Percentiles rank a stretch among this genome's conserved stretches.
Evolutionary conservation across 2,888 invertebrate genomes (phyloP).

Genomic region (Vesta saturnalis): DNA sequence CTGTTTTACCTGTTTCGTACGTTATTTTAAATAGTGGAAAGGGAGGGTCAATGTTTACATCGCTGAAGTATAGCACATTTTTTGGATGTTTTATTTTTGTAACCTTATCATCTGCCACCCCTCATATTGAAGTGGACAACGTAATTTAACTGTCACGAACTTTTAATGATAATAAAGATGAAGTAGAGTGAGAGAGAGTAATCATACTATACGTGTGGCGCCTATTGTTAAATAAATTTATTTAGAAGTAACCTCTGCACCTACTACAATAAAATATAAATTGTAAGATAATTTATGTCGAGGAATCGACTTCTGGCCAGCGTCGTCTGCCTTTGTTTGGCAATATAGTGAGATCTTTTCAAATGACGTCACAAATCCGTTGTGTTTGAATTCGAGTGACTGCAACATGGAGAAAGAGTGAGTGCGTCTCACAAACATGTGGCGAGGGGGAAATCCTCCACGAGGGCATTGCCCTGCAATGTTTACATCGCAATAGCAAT

Average conservation of each 20-base stretch:
- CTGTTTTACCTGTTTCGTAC: too few relatives aligned
- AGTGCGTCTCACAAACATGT: conserved; percentile 24
- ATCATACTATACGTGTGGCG: conserved; percentile 15
- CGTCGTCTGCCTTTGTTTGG: conserved; percentile 13
- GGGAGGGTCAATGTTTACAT: too few relatives aligned
- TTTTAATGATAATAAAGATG: conserved; percentile 8
- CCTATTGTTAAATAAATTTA: conserved; percentile 20
- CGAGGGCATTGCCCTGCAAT: conserved; percentile 57
- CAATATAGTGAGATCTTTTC: conserved; percentile 20
- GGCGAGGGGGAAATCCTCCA: conserved; percentile 23
- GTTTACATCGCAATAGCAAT: conserved; percentile 58
- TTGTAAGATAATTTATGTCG: background rate
- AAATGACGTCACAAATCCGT: conserved; percentile 32
- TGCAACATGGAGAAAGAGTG: conserved; percentile 33
- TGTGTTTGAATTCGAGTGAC: conserved; percentile 24
- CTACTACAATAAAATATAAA: background rate
- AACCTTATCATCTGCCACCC: too few relatives aligned
- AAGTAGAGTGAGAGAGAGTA: background rate
- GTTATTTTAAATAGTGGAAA: too few relatives aligned
- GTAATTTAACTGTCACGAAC: too few relatives aligned
- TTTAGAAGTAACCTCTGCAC: background rate
- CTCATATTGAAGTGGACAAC: too few relatives aligned
- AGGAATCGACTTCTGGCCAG: background rate
- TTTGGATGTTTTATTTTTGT: too few relatives aligned
- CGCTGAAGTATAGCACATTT: too few relatives aligned